These are phyloP conservation scores for Simalia tracyae DNA, from an alignment of 2,797 vertebrate species.

Conservation along the genomic window DNA sequence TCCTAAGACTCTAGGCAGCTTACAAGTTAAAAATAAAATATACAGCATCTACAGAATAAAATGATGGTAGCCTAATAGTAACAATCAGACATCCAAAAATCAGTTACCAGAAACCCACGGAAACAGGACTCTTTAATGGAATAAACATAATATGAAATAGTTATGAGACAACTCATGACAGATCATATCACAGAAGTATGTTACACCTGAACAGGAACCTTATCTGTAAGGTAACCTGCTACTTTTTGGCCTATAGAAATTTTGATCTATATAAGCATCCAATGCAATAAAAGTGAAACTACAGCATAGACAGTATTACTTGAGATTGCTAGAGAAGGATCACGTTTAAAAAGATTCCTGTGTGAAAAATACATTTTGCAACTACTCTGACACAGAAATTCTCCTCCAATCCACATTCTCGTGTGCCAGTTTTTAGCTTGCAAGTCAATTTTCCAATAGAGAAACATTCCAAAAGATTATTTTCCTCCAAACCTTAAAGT, in stretches of 20 bases:
- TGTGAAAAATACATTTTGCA: background rate
- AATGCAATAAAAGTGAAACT: background rate
- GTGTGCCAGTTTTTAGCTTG: too few species aligned
- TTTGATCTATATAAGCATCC: background rate
- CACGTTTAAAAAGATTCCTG: background rate
- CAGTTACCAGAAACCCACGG: too few species aligned
- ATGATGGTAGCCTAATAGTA: too few species aligned
- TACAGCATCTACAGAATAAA: too few species aligned
- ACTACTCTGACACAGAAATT: background rate
- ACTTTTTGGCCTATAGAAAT: background rate
- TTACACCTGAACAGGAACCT: background rate
- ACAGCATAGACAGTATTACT: background rate
- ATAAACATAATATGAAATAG: too few species aligned
- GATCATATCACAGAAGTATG: background rate
- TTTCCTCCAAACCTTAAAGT: background rate
- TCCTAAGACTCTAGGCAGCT: too few species aligned
- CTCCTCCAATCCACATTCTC: background rate
- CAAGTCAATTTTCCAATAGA: background rate
- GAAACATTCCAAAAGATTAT: background rate
- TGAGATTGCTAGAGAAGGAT: background rate
- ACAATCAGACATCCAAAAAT: too few species aligned
- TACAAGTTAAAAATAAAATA: too few species aligned
- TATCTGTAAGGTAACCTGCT: background rate
- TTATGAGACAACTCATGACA: background rate
- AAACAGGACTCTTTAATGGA: too few species aligned